Percentiles rank a stretch among this genome's conserved stretches.
Evolutionary conservation across 2,113 vertebrate genomes (phyloP).

Genomic region (Ageneiosus marmoratus): DNA sequence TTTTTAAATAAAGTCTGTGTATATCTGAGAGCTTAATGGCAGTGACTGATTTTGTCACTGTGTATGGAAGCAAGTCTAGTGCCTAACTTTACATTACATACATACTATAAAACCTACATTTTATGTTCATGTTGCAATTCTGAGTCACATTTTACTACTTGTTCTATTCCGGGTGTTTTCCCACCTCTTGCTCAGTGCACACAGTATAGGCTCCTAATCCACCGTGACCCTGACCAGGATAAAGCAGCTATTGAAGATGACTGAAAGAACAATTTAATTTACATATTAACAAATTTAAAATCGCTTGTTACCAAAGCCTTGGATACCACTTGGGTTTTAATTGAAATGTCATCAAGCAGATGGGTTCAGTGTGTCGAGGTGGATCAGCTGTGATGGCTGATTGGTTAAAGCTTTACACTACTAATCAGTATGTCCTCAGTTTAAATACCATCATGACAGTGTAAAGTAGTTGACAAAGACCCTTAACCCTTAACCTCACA

Average conservation of each 20-base stretch:
- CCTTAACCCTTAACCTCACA: neutral
- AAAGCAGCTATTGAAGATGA: neutral
- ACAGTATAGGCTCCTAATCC: neutral
- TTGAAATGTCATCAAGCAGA: neutral
- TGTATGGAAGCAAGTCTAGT: neutral
- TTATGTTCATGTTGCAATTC: neutral
- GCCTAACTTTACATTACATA: neutral
- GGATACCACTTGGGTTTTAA: neutral
- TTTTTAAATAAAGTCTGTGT: neutral
- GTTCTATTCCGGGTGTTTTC: neutral
- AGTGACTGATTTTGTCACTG: neutral
- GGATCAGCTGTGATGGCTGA: neutral
- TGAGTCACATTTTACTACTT: neutral
- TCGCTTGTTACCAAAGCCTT: too few species aligned
- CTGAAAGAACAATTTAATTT: neutral
- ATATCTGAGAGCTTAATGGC: neutral
- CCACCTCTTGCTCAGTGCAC: neutral
- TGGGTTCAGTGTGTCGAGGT: neutral
- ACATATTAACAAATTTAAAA: neutral
- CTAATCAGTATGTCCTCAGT: too few species aligned
- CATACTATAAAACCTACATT: neutral
- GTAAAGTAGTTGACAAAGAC: neutral
- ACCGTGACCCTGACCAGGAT: neutral
- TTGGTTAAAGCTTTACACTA: neutral
- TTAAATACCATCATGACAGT: neutral